Percentiles rank a stretch among this genome's conserved stretches.
Evolutionary conservation across 1,140 invertebrate genomes (phyloP).

Genomic region (Scaptomyza hsui): DNA sequence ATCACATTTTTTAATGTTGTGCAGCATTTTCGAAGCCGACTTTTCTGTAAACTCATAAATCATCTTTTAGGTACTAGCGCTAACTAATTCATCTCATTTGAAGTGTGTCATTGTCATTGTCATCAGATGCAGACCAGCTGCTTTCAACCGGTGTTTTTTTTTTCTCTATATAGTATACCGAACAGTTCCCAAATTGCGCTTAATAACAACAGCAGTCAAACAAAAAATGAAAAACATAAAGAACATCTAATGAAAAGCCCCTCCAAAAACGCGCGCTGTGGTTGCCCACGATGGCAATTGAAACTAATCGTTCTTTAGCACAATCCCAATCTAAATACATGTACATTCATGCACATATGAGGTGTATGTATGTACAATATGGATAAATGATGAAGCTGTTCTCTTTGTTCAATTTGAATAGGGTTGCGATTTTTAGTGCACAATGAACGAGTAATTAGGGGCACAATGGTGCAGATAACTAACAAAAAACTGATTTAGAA

Average conservation of each 20-base stretch:
- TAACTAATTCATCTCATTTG: neutral
- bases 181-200: slow-evolving; percentile 52
- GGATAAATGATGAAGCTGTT: no score
- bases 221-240: slow-evolving; percentile 23
- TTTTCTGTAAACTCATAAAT: no score
- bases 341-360: neutral
- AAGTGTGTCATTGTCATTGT: slow-evolving; percentile 29
- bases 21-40: no score
- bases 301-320: slow-evolving; percentile 67
- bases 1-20: neutral
- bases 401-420: neutral
- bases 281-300: slow-evolving; percentile 58
- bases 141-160: slow-evolving; percentile 7
- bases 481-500: no score
- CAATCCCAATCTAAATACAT: slow-evolving; percentile 5
- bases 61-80: slow-evolving; percentile 7
- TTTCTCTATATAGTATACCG: no score
- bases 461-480: neutral
- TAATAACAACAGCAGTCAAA: slow-evolving; percentile 45
- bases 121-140: slow-evolving; percentile 10
- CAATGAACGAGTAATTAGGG: slow-evolving; percentile 2
- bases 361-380: no score
- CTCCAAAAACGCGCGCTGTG: slow-evolving; percentile 7
- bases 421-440: neutral
- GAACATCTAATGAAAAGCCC: slow-evolving; percentile 32